Base-by-base conservation (phyloP, 1,140 invertebrate species). In the Pogonomyrmex californicus region DNA sequence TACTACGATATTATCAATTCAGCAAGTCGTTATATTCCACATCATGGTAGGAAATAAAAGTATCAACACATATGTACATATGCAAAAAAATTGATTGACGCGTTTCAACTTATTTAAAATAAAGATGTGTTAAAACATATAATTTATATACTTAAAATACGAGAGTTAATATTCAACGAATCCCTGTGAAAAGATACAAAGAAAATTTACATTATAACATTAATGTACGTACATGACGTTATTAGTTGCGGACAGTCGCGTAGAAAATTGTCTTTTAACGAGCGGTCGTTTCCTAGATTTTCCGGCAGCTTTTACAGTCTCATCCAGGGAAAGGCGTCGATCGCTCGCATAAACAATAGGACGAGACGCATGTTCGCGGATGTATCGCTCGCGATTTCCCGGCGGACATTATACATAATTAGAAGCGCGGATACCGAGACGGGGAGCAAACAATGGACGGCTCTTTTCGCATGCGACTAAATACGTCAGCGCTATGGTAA, bases 381-480 rank as follows among this genome's bases (percentile, higher is more conserved):
- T 83, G 76, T 79, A 79, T 86, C 66, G 85, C 38, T n/a, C 73
- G 79, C 78, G 70, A 87, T 91, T 90, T 91, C 87, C 88, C 78
- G 82, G 63, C 77, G 77, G 87, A 83, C 88, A 87, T 91, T 89
- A 87, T 88, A 83, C 90, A 88, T 91, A 93, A 94, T 94, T 93
- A 94, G 87, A 83, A 87, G 82, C 81, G 76, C 87, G 89, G 73
- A 83, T 88, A 83, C 86, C 65, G 68, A 49, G 56, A 58, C 76
- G 44, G 54, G 68, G 51, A 88, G 91, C 90, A 86, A 93, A 93
- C 93, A 93, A 93, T 93, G 86, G 88, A 83, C 78, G 83, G 88
- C 89, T 91, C 87, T 91, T 93, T 93, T 92, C 92, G 88, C 91
- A 92, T 91, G 91, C 87, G 91, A 93, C 92, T 93, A 93, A 90